These are phyloP conservation scores for Parasteatoda tepidariorum DNA, from an alignment of 1,140 invertebrate species.

Conservation along the genomic window DNA sequence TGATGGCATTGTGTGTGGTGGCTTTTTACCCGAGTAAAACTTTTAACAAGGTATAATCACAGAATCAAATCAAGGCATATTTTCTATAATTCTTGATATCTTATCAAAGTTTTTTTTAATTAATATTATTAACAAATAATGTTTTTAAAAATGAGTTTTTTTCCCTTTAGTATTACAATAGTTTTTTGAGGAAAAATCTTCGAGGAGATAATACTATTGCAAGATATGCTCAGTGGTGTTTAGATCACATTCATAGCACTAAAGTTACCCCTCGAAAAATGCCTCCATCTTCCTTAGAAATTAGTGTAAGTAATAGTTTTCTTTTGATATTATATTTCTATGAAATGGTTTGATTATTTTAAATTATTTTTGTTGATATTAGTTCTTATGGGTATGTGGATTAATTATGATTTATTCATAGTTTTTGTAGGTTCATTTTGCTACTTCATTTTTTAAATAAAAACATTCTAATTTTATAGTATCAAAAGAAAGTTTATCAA, in stretches of 20 bases:
- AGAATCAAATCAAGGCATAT: neutral
- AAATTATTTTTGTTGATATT: neutral
- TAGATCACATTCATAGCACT: slow-evolving; percentile 90
- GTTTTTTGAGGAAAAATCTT: slow-evolving; percentile 81
- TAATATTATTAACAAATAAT: neutral
- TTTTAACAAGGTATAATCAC: slow-evolving; percentile 76
- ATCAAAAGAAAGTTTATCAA: too few species aligned
- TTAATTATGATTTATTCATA: neutral
- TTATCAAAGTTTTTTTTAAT: neutral
- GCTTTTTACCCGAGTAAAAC: slow-evolving; percentile 92
- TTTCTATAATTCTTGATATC: neutral
- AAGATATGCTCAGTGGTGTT: slow-evolving; percentile 90
- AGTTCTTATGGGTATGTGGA: neutral
- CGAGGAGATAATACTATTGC: slow-evolving; percentile 75
- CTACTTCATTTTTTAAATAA: too few species aligned
- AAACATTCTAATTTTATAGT: too few species aligned
- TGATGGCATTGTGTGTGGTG: slow-evolving; percentile 88
- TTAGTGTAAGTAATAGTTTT: slow-evolving; percentile 76
- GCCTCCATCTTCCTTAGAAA: slow-evolving; percentile 90
- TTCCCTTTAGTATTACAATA: slow-evolving; percentile 76
- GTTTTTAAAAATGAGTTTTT: too few species aligned
- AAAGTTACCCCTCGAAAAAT: slow-evolving; percentile 81
- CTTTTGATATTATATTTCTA: neutral
- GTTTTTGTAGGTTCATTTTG: too few species aligned
- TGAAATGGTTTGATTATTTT: neutral